Base-by-base conservation (phyloP, 2,113 vertebrate genomes). In the Centrocercus urophasianus region DNA sequence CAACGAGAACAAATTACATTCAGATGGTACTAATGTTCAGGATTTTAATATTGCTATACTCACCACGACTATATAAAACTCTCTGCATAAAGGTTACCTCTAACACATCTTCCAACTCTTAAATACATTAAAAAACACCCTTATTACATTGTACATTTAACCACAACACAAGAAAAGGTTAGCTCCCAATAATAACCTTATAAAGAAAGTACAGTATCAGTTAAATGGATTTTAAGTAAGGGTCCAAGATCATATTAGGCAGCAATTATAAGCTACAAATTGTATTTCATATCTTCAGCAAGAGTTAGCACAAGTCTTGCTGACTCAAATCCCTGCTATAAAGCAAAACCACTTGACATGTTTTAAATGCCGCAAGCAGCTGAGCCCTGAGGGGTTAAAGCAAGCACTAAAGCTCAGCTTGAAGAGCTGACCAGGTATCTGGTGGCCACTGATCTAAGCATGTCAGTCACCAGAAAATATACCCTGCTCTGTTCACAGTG, bases 191-290 rank as follows among this genome's bases (percentile, higher is more conserved):
- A 94, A 95, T 93, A 59, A 96, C 74, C 82, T 74, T 95, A 89
- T 86, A 96, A 95, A 88, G 95, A 91, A 93, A 96, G 91, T 95
- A 82, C 86, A 54, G 67, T 95, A 97, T 96, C 93, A 94, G 95
- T 92, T 83, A 96, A 93, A 96, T 81, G 66, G 88, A 76, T 60
- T 97, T 96, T 93, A 93, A 96, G 94, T 90, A 94, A 94, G 93
- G 91, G 86, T 96, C 91, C 86, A 96, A 97, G 83, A 96, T 92
- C 93, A 90, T 77, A 93, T 93, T 93, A 93, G 52, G 61, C 76
- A 93, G 90, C 89, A 94, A 95, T 94, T 96, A 92, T 77, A 91
- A 64, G 88, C 88, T 88, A 95, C 63, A 96, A 96, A 95, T 91
- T 86, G 73, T 89, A 83, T 90, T 96, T 95, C 86, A 79, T 92